Evolutionary conservation across 2,797 vertebrate genomes (phyloP).

Genomic region (Threskiornis aethiopicus): DNA sequence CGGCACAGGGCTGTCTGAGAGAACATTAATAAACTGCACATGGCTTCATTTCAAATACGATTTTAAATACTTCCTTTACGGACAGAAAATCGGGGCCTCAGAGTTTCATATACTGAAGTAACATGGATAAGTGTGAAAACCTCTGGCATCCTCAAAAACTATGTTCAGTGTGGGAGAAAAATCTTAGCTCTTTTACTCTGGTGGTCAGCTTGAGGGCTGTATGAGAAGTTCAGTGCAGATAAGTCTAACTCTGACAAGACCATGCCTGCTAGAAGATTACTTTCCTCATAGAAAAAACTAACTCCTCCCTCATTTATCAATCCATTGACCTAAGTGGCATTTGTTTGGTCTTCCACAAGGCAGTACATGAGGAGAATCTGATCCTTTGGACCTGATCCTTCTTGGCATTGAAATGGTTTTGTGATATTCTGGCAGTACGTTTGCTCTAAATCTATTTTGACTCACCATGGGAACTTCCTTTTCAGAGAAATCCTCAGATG

Average conservation of each 20-base stretch:
- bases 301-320: not conserved
- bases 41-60: not conserved
- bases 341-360: not conserved
- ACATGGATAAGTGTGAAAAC: not conserved
- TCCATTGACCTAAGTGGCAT: not conserved
- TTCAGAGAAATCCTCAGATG: not conserved
- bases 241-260: not conserved
- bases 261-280: not conserved
- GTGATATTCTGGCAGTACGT: not conserved
- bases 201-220: not conserved
- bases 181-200: not conserved
- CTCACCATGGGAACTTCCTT: not conserved
- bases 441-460: not conserved
- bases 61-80: not conserved
- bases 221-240: not conserved
- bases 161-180: not conserved
- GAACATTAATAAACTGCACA: not conserved
- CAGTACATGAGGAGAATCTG: not conserved
- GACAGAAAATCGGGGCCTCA: not conserved
- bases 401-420: not conserved
- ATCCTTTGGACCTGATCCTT: not conserved
- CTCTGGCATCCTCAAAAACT: not conserved
- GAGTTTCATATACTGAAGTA: not conserved
- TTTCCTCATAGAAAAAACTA: not conserved
- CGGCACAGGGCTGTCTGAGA: not conserved